Conservation (phyloP, 1,140 invertebrate species). For the Araneus ventricosus region DNA sequence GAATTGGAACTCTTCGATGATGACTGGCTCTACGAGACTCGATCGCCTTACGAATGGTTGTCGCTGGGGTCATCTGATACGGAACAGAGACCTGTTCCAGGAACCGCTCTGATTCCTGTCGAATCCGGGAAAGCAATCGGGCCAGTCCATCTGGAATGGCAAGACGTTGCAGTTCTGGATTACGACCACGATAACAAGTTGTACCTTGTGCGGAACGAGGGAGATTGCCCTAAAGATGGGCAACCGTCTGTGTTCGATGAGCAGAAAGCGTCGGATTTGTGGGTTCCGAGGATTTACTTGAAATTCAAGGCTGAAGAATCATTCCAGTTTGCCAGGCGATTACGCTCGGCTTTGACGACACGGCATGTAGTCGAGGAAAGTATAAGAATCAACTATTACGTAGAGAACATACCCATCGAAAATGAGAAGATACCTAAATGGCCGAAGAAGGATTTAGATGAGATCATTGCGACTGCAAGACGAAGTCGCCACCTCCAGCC, state of each 20-base stretch:
- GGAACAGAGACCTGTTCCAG: constrained; percentile 39
- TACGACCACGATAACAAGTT: constrained; percentile 38
- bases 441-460: neutral
- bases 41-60: constrained; percentile 52
- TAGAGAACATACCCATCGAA: constrained; percentile 39
- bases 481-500: neutral
- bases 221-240: neutral
- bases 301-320: constrained; percentile 64
- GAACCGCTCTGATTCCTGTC: constrained; percentile 37
- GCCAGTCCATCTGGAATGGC: constrained; percentile 31
- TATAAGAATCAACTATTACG: constrained; percentile 44
- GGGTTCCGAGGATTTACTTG: constrained; percentile 52
- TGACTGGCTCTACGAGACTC: constrained; percentile 50
- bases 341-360: constrained; percentile 19
- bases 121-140: neutral
- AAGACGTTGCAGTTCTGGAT: constrained; percentile 58
- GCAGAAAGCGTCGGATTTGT: neutral
- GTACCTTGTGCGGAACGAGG: constrained; percentile 32
- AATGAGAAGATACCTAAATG: constrained; percentile 26
- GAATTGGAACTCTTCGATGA: constrained; percentile 51
- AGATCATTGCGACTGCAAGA: constrained; percentile 19
- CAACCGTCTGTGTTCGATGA: neutral
- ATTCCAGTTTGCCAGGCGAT: constrained; percentile 31
- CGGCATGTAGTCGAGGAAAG: constrained; percentile 61
- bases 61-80: constrained; percentile 1